Evolutionary conservation across 2,113 vertebrate species (phyloP), one percentile per base, ranked within the genome.

Genomic region (Regulus satrapa): DNA sequence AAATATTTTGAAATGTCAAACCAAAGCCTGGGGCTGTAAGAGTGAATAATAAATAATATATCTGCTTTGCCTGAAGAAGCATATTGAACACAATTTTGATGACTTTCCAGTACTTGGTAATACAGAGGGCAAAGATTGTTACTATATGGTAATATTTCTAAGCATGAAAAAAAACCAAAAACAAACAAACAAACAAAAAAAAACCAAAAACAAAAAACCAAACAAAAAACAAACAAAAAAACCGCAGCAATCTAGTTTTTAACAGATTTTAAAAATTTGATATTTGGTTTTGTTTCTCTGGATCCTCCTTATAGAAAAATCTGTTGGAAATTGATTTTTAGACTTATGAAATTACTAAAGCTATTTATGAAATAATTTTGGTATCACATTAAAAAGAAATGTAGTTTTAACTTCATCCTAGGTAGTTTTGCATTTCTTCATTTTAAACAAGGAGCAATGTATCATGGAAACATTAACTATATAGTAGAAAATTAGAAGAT

Each of bases 1-100:
- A 89, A 88, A 83, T 36, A 74, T 77, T 95, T 92, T 86, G 68
- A 95, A 96, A 95, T 91, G 95, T 85, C 91, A 94, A 92, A 73
- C 67, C 24, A 58, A 15, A 73, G 41, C 83, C 86, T 4, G 4
- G 8, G 55, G 59, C 59, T 94, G 15, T 88, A 58, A 38, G 20
- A 80, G 8, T 0, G 1, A 79, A 77, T 92, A 79, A 83, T 83
- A 91, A 94, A 95, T 91, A 95, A 87, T 85, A 32, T 56, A 88
- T 78, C 48, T 81, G 9, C 25, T 87, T 89, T 8, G 1, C 66
- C 49, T 63, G 46, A 43, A 92, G 61, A 56, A 79, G 62, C 11
- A 67, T 55, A 68, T 55, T 56, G 7, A 31, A 34, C 52, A n/a
- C 18, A 75, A 34, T 75, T 94, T 88, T 88, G 43, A 78, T 75